Percentiles rank a stretch among this genome's conserved stretches.
phyloP scores from a whole-genome alignment of 1,140 invertebrate genomes.

The Heliconius eleuchia region DNA sequence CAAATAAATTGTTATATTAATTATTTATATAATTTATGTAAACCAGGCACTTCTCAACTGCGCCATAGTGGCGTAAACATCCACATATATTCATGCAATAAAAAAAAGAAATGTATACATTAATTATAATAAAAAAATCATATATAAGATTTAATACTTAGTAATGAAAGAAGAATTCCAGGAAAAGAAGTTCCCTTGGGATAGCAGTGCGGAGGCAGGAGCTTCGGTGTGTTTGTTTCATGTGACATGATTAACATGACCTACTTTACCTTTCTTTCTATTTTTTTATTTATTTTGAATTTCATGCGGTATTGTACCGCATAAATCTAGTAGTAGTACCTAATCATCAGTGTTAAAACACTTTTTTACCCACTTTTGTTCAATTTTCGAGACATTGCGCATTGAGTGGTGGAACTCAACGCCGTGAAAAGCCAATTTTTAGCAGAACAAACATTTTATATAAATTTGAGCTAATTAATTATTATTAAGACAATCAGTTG shows the following conservation, averaged over 20 bases:
- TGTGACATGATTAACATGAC: conserved; percentile 3
- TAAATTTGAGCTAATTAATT: no score
- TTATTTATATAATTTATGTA: no score
- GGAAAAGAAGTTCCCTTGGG: background rate
- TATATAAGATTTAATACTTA: background rate
- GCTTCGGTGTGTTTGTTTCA: conserved; percentile 2
- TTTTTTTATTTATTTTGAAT: background rate
- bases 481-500: no score
- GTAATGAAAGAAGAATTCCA: background rate
- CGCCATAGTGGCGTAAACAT: no score
- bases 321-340: no score
- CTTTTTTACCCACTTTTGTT: background rate
- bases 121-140: background rate
- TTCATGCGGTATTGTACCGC: no score
- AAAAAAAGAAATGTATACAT: background rate
- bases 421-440: background rate
- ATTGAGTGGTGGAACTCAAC: background rate
- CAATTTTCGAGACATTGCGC: background rate
- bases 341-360: background rate
- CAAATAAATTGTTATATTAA: no score
- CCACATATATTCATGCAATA: no score
- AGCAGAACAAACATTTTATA: no score
- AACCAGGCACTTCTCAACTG: no score
- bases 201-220: background rate
- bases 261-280: conserved; percentile 1